A percentile compares a stretch with the other conserved stretches of the same genome.
Evolutionary conservation across 2,888 invertebrate genomes (phyloP).

Genomic region (Scrobipalpa costella): DNA sequence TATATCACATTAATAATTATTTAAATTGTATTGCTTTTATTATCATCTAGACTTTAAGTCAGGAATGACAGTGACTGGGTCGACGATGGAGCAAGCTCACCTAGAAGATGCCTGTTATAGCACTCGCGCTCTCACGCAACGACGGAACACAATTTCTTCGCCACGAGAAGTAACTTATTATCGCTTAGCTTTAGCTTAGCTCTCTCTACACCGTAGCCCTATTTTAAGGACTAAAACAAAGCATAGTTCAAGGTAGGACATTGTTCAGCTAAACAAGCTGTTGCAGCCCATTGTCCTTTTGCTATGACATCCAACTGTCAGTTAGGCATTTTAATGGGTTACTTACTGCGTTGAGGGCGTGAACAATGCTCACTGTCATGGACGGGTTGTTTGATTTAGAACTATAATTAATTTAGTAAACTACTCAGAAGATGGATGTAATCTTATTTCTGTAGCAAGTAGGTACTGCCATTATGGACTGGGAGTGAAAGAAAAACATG

Average conservation of each 20-base stretch:
- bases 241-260: slow-evolving; percentile 64
- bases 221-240: slow-evolving; percentile 45
- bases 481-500: no score
- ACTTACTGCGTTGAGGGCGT: slow-evolving; percentile 18
- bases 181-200: neutral
- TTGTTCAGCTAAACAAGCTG: slow-evolving; percentile 54
- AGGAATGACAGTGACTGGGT: no score
- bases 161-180: no score
- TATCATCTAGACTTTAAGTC: no score
- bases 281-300: slow-evolving; percentile 49
- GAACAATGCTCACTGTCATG: slow-evolving; percentile 14
- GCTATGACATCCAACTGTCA: slow-evolving; percentile 47
- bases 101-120: no score
- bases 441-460: neutral
- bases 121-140: no score
- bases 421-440: neutral
- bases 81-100: no score
- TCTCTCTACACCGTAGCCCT: neutral
- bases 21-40: no score
- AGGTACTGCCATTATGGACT: neutral
- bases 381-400: slow-evolving; percentile 12
- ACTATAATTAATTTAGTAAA: slow-evolving; percentile 13
- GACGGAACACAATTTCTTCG: no score
- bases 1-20: no score
- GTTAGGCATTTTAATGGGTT: slow-evolving; percentile 24